Evolutionary conservation across 2,888 invertebrate genomes (phyloP).

Genomic region (Teinopalpus imperialis): DNA sequence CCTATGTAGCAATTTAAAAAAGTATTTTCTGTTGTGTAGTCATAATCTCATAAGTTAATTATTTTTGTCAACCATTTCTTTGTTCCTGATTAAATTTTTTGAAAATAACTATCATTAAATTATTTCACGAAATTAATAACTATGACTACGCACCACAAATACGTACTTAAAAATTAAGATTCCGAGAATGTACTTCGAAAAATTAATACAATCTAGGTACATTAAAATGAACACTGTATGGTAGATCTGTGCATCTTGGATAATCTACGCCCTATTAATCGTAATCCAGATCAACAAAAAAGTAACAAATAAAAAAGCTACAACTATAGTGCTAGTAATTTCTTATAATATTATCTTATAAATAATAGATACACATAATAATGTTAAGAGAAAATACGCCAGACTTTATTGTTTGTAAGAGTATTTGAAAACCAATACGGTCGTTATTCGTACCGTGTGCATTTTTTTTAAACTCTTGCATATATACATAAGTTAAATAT

Average conservation of each 20-base stretch:
- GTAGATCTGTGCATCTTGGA: conserved; percentile 56
- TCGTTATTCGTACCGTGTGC: conserved; percentile 23
- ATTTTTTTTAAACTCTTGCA: background rate
- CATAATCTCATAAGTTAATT: background rate
- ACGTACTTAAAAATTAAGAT: conserved; percentile 21
- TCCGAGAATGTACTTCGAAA: conserved; percentile 18
- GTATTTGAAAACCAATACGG: conserved; percentile 41
- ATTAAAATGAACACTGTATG: conserved; percentile 61
- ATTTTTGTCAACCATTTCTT: background rate
- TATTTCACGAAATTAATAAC: background rate
- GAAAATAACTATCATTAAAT: background rate
- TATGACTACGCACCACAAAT: conserved; percentile 7
- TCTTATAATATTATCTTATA: conserved; percentile 19
- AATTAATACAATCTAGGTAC: conserved; percentile 26
- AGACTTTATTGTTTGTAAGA: conserved; percentile 36
- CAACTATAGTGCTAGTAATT: conserved; percentile 28
- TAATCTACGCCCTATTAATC: conserved; percentile 53
- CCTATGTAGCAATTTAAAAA: background rate
- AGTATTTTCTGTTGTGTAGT: background rate
- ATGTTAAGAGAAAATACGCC: conserved; percentile 2
- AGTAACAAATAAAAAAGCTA: conserved; percentile 30
- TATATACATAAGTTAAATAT: no score
- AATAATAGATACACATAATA: conserved; percentile 9
- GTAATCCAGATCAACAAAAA: conserved; percentile 44
- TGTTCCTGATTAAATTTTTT: background rate